Percentiles rank a stretch among this genome's conserved stretches.
Evolutionary conservation across 2,797 vertebrate species (phyloP).

Genomic region (Somateria mollissima): DNA sequence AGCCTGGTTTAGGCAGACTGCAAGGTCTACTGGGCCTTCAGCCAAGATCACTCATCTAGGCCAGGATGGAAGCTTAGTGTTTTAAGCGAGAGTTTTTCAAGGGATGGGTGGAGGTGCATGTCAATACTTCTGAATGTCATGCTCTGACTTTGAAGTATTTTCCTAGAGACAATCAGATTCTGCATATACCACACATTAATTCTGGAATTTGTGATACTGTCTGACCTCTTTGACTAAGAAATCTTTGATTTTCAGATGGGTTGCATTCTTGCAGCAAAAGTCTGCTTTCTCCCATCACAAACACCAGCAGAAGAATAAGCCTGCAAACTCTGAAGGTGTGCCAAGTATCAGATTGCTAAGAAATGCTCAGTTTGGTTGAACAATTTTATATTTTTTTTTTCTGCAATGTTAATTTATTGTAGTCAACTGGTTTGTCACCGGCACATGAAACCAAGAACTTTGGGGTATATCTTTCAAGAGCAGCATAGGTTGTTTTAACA

Average conservation of each 20-base stretch:
- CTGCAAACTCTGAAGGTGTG: background rate
- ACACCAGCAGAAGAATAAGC: background rate
- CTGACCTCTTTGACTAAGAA: background rate
- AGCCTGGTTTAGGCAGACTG: background rate
- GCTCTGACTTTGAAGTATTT: background rate
- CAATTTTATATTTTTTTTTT: background rate
- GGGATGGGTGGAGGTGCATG: slow-evolving; percentile 10
- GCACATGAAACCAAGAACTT: background rate
- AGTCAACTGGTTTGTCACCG: background rate
- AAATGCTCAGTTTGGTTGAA: background rate
- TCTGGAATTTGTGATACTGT: background rate
- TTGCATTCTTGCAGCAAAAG: background rate
- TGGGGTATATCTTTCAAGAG: background rate
- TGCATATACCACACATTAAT: background rate
- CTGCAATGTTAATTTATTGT: background rate
- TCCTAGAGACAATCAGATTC: background rate
- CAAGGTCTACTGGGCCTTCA: slow-evolving; percentile 2
- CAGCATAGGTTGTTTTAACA: background rate
- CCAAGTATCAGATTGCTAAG: background rate
- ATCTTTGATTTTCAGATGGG: background rate
- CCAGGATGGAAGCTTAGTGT: slow-evolving; percentile 1
- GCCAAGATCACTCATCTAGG: background rate
- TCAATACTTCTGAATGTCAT: background rate
- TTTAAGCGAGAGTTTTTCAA: slow-evolving; percentile 26
- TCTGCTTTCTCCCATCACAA: background rate